Percentiles rank a stretch among this genome's conserved stretches.
Conservation (phyloP, 2,797 vertebrate species). For the Acipenser oxyrinchus region DNA sequence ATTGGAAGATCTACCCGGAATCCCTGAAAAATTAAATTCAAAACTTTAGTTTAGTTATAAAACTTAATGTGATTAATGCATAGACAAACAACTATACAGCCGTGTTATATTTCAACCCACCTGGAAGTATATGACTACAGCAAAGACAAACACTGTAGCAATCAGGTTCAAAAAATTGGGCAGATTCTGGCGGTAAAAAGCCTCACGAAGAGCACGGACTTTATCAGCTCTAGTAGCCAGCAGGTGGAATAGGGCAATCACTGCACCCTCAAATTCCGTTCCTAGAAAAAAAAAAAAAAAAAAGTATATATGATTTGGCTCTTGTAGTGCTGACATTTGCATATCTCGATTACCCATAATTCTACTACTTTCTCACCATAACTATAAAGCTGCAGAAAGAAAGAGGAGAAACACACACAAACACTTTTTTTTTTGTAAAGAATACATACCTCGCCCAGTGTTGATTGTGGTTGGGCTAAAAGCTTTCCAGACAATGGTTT, state of each 20-base stretch:
- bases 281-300: constrained; percentile 30
- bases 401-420: too few species aligned
- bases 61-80: background rate
- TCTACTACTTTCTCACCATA: too few species aligned
- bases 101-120: constrained; percentile 27
- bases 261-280: constrained; percentile 65
- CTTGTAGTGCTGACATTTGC: background rate
- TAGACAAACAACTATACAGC: too few species aligned
- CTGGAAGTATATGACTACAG: constrained; percentile 68
- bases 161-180: constrained; percentile 69
- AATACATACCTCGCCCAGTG: constrained; percentile 59
- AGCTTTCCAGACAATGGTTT: constrained; percentile 70
- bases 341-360: too few species aligned
- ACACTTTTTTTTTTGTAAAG: background rate
- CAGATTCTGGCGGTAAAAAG: constrained; percentile 64
- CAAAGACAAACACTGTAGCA: constrained; percentile 64
- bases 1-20: constrained; percentile 67
- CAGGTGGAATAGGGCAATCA: constrained; percentile 63
- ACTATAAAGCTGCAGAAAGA: too few species aligned
- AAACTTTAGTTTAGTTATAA: background rate
- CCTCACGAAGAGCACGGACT: constrained; percentile 58
- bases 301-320: background rate
- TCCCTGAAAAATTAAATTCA: constrained; percentile 32
- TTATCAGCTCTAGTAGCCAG: constrained; percentile 64
- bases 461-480: constrained; percentile 71